Base-by-base conservation (phyloP, 2,888 invertebrate genomes). In the Sialis fuliginosa region DNA sequence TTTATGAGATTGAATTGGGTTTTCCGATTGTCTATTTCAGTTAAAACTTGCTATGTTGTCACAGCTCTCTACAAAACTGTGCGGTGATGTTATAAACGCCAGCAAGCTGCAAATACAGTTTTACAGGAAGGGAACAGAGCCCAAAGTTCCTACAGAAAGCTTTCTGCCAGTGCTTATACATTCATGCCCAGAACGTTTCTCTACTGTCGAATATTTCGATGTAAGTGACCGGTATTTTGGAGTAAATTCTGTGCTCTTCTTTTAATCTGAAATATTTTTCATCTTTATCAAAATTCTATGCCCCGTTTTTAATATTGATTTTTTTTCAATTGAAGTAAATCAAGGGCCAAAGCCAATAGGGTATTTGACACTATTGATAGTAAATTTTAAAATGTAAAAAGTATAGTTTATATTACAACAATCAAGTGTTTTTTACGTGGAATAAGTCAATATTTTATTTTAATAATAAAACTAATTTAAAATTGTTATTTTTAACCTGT, bases 181-280 rank as follows among this genome's bases (percentile, higher is more conserved):
- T 65, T 78, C 82, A 52, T 87, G 88, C 60, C 89, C 89, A 0
- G 77, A 80, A n/a, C 74, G 85, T 60, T 89, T 89, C 65, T 85
- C 84, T 22, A 88, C 88, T 0, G 77, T 87, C 30, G 79, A 82
- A 54, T 89, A 89, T 61, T 89, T 79, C 62, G 82, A 85, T 68
- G 85, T 85, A 62, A 63, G 65, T 60, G 12, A 12, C 6, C 6
- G 10, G 1, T 41, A 12, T 10, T 12, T 12, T 12, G 10, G 8
- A 10, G 12, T 39, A 10, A 6, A 35, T 47, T 48, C 22, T 22
- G 22, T 22, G n/a, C n/a, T n/a, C n/a, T n/a, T n/a, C n/a, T n/a
- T n/a, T n/a, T n/a, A n/a, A n/a, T n/a, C n/a, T n/a, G n/a, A n/a
- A n/a, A n/a, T n/a, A n/a, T n/a, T n/a, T n/a, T n/a, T n/a, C n/a